Conservation (phyloP, 2,888 invertebrate genomes). For the Ophion ventricosus region DNA sequence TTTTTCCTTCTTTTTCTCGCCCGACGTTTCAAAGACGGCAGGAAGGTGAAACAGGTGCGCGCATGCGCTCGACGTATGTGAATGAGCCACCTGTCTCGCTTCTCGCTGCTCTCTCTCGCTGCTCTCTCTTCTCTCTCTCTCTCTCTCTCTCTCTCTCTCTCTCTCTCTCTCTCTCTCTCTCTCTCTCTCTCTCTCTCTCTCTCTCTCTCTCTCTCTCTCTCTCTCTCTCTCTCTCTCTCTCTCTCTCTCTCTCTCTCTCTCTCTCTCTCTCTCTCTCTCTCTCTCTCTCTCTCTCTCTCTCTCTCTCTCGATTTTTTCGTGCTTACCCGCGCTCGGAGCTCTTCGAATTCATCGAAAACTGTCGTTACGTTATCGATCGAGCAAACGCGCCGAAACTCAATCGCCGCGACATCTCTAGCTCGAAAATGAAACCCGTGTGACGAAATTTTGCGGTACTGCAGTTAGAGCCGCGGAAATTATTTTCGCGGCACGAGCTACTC, state of each 20-base stretch:
- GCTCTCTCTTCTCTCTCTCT: too few species aligned
- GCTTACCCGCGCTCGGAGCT: not conserved
- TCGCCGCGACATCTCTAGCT: not conserved
- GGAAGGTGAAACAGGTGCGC: constrained; percentile 24
- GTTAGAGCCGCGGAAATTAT: not conserved
- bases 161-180: too few species aligned
- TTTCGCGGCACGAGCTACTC: not conserved
- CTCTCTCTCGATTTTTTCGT: too few species aligned
- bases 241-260: too few species aligned
- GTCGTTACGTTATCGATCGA: not conserved
- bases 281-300: too few species aligned
- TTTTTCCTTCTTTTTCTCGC: constrained; percentile 19
- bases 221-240: too few species aligned
- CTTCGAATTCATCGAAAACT: not conserved
- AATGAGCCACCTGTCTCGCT: constrained; percentile 45
- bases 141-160: too few species aligned
- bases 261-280: too few species aligned
- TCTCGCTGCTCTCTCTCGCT: too few species aligned
- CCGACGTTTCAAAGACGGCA: constrained; percentile 8
- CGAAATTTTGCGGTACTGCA: not conserved
- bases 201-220: too few species aligned
- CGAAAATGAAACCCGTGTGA: not conserved
- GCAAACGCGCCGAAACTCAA: not conserved
- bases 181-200: too few species aligned
- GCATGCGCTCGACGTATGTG: constrained; percentile 61